Base-by-base conservation (phyloP, 2,888 invertebrate genomes). In the Oscheius myriophilus region DNA sequence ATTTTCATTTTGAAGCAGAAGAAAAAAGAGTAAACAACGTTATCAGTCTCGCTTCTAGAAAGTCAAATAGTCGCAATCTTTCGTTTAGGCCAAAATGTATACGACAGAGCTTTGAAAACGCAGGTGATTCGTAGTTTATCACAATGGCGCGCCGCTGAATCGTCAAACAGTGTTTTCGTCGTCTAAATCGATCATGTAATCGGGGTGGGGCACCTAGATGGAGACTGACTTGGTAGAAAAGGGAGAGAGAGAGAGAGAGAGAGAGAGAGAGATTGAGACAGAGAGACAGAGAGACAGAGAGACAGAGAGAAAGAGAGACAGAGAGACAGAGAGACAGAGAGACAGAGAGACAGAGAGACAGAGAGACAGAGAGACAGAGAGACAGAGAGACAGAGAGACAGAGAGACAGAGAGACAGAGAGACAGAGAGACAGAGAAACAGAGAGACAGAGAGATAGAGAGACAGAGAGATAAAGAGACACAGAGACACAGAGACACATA, bases 401-500 rank as follows among this genome's bases (percentile, higher is more conserved):
- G n/a, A 46, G n/a, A 42, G 18, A 18, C 14, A 23, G 53, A 26
- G 25, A 23, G 12, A 21, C 4, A 25, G 46, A 23, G 14, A 46
- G 25, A 43, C 21, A 1, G 14, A 46, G 43, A 18, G n/a, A 46
- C 3, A 46, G 46, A 46, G 16, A 12, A n/a, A 46, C n/a, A 16
- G 16, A 3, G 46, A 46, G 14, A 18, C 46, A 11, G 18, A 46
- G 46, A 16, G 4, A 16, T 42, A 46, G 14, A 4, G 46, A 4
- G 16, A 46, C 46, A n/a, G 46, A n/a, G 18, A 11, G 14, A 46
- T 16, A 9, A 12, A n/a, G n/a, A n/a, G 23, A 16, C 25, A 49
- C 16, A 25, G 16, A 51, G 62, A 33, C 12, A 45, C 11, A 45
- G 42, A 58, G 12, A n/a, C 42, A 58, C 21, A 58, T 7, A 57